These are phyloP conservation scores for Phenganax subtilis DNA, from an alignment of 92 coral and sea anemone species.

Conservation along the genomic window DNA sequence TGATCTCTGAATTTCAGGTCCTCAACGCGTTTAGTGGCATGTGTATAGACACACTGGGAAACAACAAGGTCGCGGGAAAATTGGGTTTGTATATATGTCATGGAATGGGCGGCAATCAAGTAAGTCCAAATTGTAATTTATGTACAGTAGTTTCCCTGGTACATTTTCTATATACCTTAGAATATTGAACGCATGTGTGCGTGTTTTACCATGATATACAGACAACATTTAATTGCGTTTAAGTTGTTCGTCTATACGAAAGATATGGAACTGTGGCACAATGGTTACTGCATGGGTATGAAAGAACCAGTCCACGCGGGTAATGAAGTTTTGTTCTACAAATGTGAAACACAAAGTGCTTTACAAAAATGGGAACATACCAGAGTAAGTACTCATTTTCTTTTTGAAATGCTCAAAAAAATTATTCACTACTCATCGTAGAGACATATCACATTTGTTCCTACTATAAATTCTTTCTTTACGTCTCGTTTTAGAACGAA, in stretches of 20 bases:
- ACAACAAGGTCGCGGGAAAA: slow-evolving; percentile 75
- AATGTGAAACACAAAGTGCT: slow-evolving; percentile 68
- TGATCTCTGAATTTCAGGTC: slow-evolving; percentile 42
- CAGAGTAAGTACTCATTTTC: slow-evolving; percentile 23
- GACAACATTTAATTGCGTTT: background rate
- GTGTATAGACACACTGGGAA: slow-evolving; percentile 81
- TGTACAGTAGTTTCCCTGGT: no score
- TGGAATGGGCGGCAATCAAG: slow-evolving; percentile 93
- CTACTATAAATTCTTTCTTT: no score
- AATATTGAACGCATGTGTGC: background rate
- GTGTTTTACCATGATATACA: background rate
- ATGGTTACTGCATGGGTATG: slow-evolving; percentile 77
- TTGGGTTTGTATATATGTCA: slow-evolving; percentile 92
- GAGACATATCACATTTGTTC: background rate
- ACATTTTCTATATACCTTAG: no score
- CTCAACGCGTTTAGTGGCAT: slow-evolving; percentile 62
- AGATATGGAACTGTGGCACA: slow-evolving; percentile 87
- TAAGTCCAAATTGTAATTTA: slow-evolving; percentile 23
- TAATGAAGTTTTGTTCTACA: slow-evolving; percentile 64
- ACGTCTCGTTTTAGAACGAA: background rate
- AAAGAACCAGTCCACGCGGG: slow-evolving; percentile 61
- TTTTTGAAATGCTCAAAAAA: background rate
- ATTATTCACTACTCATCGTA: background rate
- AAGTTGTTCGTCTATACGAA: slow-evolving; percentile 91
- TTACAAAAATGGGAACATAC: slow-evolving; percentile 95